Percentiles rank a stretch among this genome's conserved stretches.
Evolutionary conservation across 2,113 vertebrate species (phyloP).

Genomic region (Heterocephalus glaber): DNA sequence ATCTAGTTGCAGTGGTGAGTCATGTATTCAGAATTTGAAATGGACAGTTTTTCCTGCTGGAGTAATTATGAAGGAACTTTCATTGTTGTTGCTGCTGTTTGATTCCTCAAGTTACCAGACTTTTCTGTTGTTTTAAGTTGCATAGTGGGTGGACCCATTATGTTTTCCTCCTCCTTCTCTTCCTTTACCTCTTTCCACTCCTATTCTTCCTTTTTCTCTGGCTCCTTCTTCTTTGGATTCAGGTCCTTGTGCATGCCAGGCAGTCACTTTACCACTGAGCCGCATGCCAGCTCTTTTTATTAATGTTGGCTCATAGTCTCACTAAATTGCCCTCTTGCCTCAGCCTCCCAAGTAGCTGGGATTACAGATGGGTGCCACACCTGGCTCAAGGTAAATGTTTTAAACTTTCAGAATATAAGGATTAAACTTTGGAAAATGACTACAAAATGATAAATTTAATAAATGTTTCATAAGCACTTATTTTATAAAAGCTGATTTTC

Average conservation of each 20-base stretch:
- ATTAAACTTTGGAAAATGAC: slow-evolving; percentile 2
- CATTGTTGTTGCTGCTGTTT: not conserved
- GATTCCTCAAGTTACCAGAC: not conserved
- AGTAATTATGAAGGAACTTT: not conserved
- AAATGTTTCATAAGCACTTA: not conserved
- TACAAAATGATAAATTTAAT: not conserved
- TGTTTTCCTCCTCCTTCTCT: too few species aligned
- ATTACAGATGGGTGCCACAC: not conserved
- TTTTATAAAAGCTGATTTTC: not conserved
- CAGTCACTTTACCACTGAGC: too few species aligned
- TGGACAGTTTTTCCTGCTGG: not conserved
- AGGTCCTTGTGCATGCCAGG: too few species aligned
- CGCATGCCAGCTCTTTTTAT: too few species aligned
- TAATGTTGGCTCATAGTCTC: too few species aligned
- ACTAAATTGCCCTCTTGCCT: too few species aligned
- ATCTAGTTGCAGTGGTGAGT: not conserved
- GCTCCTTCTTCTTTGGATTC: too few species aligned
- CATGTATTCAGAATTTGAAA: not conserved
- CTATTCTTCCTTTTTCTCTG: too few species aligned
- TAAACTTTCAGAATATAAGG: not conserved
- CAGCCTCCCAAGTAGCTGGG: too few species aligned
- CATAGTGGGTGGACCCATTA: not conserved
- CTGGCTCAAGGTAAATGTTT: not conserved
- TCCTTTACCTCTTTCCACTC: too few species aligned
- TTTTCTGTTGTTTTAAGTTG: slow-evolving; percentile 14